Evolutionary conservation across 2,888 invertebrate species (phyloP), one percentile per base, ranked within the genome.

Genomic region (Chymomyza fuscimana): DNA sequence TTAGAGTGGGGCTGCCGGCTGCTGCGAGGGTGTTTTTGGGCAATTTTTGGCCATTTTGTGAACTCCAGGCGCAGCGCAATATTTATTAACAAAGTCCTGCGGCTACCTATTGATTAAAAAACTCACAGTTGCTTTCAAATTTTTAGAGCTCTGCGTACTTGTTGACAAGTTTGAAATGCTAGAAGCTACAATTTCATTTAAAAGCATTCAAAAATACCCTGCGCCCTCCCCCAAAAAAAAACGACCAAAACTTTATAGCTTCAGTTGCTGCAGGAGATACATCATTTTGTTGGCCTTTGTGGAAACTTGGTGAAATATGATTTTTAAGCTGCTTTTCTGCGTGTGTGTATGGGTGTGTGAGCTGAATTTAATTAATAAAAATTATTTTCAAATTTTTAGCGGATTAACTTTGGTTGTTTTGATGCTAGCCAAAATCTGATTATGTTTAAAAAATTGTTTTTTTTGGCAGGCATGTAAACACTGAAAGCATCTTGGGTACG

Each of bases 71-170:
- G 65, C 69, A 58, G 74, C 77, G 74, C 51, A 86, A 85, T 76
- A 77, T 87, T 85, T 87, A 82, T 77, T 81, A 78, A 80, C 80
- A 85, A 80, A 75, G 70, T 68, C 87, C 83, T 15, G 60, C 59
- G 86, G 84, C 59, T 60, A 61, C 70, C 76, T 84, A 84, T 84
- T 84, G 87, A 84, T 87, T 84, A 87, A 87, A 84, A 83, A 85
- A 75, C 54, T 54, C 54, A 3, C 54, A 22, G 54, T 15, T n/a
- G 52, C 16, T 52, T 15, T 52, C 5, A 16, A 16, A 52, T 15
- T 52, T 52, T 5, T 7, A 3, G 12, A 15, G 22, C 16, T 6
- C 16, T 46, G 36, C 70, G 64, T 70, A 86, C 87, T 83, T 87
- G 83, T 83, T 83, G 83, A 87, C 85, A 82, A 79, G 65, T 69